phyloP scores from a whole-genome alignment of 2,797 vertebrate genomes.

The Scarus forsteni region DNA sequence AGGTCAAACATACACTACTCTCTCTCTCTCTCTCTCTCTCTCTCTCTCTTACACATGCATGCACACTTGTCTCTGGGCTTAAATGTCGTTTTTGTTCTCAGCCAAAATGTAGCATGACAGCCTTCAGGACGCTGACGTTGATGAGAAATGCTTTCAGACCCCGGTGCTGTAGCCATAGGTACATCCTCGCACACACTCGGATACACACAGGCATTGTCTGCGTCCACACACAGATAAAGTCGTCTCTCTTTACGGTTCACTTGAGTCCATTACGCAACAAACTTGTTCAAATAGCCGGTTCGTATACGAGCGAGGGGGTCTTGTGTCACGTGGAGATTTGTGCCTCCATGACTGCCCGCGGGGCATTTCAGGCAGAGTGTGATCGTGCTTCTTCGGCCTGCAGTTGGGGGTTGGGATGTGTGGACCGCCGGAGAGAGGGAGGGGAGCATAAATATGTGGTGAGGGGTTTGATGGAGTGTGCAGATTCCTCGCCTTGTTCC shows the following conservation, averaged over 20 bases:
- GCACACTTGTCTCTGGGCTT: slow-evolving; percentile 44
- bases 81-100: slow-evolving; percentile 37
- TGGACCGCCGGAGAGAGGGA: slow-evolving; percentile 41
- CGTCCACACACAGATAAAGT: slow-evolving; percentile 45
- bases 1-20: slow-evolving; percentile 32
- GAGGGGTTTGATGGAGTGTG: slow-evolving; percentile 28
- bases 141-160: slow-evolving; percentile 50
- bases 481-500: slow-evolving; percentile 29
- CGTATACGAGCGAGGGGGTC: slow-evolving; percentile 60
- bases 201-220: slow-evolving; percentile 1
- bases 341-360: slow-evolving; percentile 62
- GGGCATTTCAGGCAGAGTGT: slow-evolving; percentile 61
- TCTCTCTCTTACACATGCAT: not conserved
- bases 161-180: slow-evolving; percentile 30
- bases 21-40: not conserved
- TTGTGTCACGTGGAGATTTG: slow-evolving; percentile 63
- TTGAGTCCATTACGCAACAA: slow-evolving; percentile 71
- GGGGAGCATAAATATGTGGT: slow-evolving; percentile 37
- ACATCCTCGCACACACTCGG: slow-evolving; percentile 14
- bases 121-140: slow-evolving; percentile 54
- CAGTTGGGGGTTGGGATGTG: slow-evolving; percentile 60
- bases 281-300: slow-evolving; percentile 47
- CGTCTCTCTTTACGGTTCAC: slow-evolving; percentile 63
- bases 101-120: slow-evolving; percentile 52
- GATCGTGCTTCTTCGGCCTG: slow-evolving; percentile 61